A percentile compares a stretch with the other conserved stretches of the same genome.
These are phyloP conservation scores for Rhopalosiphum padi DNA, from an alignment of 1,140 invertebrate genomes.

Conservation along the genomic window DNA sequence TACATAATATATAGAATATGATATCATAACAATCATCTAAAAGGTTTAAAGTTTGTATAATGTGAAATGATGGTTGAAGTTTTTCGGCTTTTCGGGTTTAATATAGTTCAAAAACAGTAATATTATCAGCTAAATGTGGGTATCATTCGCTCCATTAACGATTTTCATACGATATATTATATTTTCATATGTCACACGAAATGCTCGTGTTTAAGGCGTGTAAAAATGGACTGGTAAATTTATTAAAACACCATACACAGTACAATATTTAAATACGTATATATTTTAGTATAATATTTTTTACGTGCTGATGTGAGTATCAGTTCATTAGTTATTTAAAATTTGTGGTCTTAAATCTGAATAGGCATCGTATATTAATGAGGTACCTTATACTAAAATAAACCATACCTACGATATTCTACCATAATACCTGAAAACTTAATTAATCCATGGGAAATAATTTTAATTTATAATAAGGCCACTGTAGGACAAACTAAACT, in stretches of 20 bases:
- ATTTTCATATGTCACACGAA: not conserved
- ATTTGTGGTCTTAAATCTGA: not conserved
- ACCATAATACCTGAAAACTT: not conserved
- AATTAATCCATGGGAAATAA: not conserved
- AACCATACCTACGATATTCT: not conserved
- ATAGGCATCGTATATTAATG: not conserved
- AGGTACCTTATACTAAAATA: not conserved
- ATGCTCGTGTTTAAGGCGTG: not conserved
- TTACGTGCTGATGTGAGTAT: not conserved
- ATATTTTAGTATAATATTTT: not conserved
- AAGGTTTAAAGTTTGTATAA: not conserved
- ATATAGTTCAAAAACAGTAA: not conserved
- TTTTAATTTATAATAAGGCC: not conserved
- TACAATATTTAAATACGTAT: not conserved
- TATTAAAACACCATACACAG: not conserved
- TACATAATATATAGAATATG: not conserved
- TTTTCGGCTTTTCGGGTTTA: not conserved
- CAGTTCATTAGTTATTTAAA: not conserved
- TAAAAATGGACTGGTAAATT: not conserved
- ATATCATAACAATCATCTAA: constrained; percentile 17
- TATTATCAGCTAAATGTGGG: not conserved
- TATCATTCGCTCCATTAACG: not conserved
- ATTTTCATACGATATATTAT: not conserved
- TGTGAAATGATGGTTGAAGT: not conserved
- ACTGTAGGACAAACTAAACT: not conserved